Evolutionary conservation across 2,888 invertebrate species (phyloP), one percentile per base, ranked within the genome.

Genomic region (Ptilodon capucinus): DNA sequence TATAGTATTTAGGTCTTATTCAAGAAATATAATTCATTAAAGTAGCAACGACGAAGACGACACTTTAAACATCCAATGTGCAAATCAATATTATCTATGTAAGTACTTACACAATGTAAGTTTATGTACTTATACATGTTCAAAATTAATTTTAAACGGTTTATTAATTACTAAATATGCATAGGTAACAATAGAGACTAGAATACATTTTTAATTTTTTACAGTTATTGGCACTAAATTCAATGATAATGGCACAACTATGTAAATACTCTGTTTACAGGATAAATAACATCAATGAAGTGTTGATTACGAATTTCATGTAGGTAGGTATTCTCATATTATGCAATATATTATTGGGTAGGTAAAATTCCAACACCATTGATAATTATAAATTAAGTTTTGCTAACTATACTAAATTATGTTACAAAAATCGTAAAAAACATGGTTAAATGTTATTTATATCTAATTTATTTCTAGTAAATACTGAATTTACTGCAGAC

Each of bases 151-250:
- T 82, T 78, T 67, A 76, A 81, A 86, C 86, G 79, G 77, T 86
- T 82, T 84, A 89, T 90, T 89, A 86, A 81, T 84, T 81, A 84
- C 90, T 90, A 90, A 89, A 89, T 86, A 87, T 82, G 86, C 83
- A 79, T 91, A 74, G 74, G 72, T 74, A 91, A 91, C 91, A 91
- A 90, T 91, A 90, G 86, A 91, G 91, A 91, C 91, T 91, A 91
- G 91, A 91, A 90, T 90, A 91, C 86, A 90, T 87, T 86, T 87
- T 65, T 84, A 83, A 81, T 73, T 79, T 38, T 81, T 79, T 85
- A 91, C 91, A 91, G 91, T 91, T 91, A 91, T 91, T 91, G 91
- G 91, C 91, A 91, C 91, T 91, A 91, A 84, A 77, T 80, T 84
- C 69, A 81, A 78, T 81, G 76, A 76, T 79, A 81, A 91, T 91